These are phyloP conservation scores for Thaumetopoea pityocampa DNA, from an alignment of 1,140 invertebrate species.

Conservation along the genomic window DNA sequence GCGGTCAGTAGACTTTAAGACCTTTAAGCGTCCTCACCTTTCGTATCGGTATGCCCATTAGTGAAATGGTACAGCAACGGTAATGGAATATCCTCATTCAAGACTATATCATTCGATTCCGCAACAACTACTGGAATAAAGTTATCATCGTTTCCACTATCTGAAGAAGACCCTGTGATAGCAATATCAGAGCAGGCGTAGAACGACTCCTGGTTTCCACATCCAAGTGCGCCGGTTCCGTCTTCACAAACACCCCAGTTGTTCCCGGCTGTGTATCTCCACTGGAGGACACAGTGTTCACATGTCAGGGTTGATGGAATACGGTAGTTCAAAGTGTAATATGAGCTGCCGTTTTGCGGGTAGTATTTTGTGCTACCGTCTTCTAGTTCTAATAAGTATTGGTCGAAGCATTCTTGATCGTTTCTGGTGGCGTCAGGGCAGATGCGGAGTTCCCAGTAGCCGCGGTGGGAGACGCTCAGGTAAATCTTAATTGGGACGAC, in stretches of 20 bases:
- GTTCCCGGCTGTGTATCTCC: conserved; percentile 87
- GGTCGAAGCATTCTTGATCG: conserved; percentile 86
- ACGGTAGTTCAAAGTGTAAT: conserved; percentile 82
- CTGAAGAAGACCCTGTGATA: conserved; percentile 56
- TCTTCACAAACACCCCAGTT: conserved; percentile 86
- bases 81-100: too few species aligned
- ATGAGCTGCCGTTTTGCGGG: conserved; percentile 82
- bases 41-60: conserved; percentile 20
- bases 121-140: background rate
- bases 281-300: conserved; percentile 87
- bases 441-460: conserved; percentile 91
- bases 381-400: conserved; percentile 79
- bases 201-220: conserved; percentile 91
- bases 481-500: conserved; percentile 83
- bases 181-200: conserved; percentile 88
- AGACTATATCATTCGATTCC: conserved; percentile 8
- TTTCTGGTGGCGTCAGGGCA: conserved; percentile 78
- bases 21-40: conserved; percentile 2
- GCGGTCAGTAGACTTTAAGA: too few species aligned
- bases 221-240: conserved; percentile 81
- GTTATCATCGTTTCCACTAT: background rate
- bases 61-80: conserved; percentile 23
- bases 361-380: conserved; percentile 79
- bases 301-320: conserved; percentile 82
- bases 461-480: conserved; percentile 86